Evolutionary conservation across 2,797 vertebrate species (phyloP).

Genomic region (Halcyon smyrnensis): DNA sequence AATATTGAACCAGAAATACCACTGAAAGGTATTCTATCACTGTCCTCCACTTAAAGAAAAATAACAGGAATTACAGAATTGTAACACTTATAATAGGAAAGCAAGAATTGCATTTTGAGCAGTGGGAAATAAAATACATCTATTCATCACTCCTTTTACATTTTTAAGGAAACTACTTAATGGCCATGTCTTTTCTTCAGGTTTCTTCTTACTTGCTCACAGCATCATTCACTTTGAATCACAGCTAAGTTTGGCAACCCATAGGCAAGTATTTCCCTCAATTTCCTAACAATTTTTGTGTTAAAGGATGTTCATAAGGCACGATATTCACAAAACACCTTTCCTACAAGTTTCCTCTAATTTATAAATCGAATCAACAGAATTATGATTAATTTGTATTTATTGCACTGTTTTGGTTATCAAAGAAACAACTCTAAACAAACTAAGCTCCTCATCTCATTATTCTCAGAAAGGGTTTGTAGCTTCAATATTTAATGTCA

Average conservation of each 20-base stretch:
- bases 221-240: not conserved
- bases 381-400: not conserved
- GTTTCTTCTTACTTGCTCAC: not conserved
- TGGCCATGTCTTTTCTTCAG: not conserved
- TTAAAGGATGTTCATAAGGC: not conserved
- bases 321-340: not conserved
- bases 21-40: not conserved
- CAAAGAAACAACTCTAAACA: not conserved
- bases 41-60: not conserved
- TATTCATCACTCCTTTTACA: not conserved
- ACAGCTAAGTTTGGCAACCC: not conserved
- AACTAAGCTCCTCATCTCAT: not conserved
- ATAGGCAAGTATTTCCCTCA: not conserved
- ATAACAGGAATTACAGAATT: not conserved
- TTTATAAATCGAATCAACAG: not conserved
- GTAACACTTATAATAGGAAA: not conserved
- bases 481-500: conserved; percentile 52
- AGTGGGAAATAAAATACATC: not conserved
- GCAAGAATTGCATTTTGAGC: not conserved
- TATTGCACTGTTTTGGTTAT: not conserved
- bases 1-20: not conserved
- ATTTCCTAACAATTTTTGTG: not conserved
- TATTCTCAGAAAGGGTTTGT: not conserved
- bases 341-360: not conserved
- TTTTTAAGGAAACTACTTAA: conserved; percentile 6